These are phyloP conservation scores for Lepisosteus oculatus DNA, from an alignment of 2,113 vertebrate species.

Conservation along the genomic window DNA sequence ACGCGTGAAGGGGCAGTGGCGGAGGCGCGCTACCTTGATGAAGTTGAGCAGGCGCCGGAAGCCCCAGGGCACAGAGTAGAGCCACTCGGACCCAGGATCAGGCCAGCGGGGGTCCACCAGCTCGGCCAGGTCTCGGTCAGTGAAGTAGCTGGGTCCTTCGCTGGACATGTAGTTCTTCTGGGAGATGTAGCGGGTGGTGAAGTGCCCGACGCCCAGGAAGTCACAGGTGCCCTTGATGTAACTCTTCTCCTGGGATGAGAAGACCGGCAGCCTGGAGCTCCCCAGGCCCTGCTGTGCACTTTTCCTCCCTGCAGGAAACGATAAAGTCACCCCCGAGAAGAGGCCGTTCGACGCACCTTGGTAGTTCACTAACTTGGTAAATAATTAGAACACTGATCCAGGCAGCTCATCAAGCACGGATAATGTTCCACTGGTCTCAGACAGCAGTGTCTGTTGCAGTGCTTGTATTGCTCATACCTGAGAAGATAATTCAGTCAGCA, in stretches of 20 bases:
- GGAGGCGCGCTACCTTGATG: constrained; percentile 71
- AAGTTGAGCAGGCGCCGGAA: constrained; percentile 88
- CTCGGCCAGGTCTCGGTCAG: constrained; percentile 77
- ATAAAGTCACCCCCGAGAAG: neutral
- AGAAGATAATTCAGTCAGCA: too few species aligned
- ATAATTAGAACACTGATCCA: too few species aligned
- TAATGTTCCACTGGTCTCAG: too few species aligned
- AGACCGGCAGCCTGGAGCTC: constrained; percentile 76
- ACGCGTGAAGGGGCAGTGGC: too few species aligned
- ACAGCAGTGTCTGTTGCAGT: too few species aligned
- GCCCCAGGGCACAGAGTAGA: constrained; percentile 86
- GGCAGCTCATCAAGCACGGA: too few species aligned
- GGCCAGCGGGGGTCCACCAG: constrained; percentile 86
- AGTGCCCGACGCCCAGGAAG: constrained; percentile 88
- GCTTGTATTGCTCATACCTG: too few species aligned
- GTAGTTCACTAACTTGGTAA: too few species aligned
- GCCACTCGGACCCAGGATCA: constrained; percentile 79
- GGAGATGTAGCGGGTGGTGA: constrained; percentile 82
- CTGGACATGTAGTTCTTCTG: constrained; percentile 68
- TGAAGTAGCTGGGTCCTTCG: constrained; percentile 72
- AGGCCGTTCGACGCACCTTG: too few species aligned
- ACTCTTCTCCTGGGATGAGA: constrained; percentile 84
- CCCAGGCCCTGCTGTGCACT: constrained; percentile 79
- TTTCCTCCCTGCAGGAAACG: constrained; percentile 69
- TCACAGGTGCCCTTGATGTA: constrained; percentile 88